Percentiles rank a stretch among this genome's conserved stretches.
phyloP scores from a whole-genome alignment of 2,797 vertebrate genomes.

The Cryptoprocta ferox region DNA sequence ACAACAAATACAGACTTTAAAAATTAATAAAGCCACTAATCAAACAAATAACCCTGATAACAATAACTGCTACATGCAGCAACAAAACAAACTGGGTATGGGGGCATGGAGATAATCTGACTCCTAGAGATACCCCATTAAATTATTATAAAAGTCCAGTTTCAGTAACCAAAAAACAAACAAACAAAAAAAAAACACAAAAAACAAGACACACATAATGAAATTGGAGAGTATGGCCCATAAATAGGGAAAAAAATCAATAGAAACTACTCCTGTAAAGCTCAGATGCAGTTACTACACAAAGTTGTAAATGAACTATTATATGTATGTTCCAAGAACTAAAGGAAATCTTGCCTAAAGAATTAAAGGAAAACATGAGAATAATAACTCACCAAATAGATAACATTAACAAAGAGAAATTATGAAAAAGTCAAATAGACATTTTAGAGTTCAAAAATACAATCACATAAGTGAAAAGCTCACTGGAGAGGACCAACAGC shows the following conservation, averaged over 20 bases:
- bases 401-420: conserved; percentile 13
- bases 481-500: neutral
- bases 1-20: neutral
- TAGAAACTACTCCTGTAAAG: neutral
- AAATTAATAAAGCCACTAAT: neutral
- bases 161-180: neutral
- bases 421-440: neutral
- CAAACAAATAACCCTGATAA: neutral
- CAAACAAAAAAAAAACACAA: neutral
- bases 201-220: neutral
- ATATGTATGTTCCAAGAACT: neutral
- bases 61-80: neutral
- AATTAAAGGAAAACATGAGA: conserved; percentile 47
- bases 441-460: conserved; percentile 11
- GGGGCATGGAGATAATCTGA: neutral
- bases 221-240: neutral
- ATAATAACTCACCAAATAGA: neutral
- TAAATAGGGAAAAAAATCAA: neutral
- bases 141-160: neutral
- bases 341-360: neutral
- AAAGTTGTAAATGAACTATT: neutral
- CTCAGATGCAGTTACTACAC: neutral
- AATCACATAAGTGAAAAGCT: neutral
- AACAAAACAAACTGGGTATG: neutral
- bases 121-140: neutral